Evolutionary conservation across 2,113 vertebrate species (phyloP).

Genomic region (Sorex fumeus): DNA sequence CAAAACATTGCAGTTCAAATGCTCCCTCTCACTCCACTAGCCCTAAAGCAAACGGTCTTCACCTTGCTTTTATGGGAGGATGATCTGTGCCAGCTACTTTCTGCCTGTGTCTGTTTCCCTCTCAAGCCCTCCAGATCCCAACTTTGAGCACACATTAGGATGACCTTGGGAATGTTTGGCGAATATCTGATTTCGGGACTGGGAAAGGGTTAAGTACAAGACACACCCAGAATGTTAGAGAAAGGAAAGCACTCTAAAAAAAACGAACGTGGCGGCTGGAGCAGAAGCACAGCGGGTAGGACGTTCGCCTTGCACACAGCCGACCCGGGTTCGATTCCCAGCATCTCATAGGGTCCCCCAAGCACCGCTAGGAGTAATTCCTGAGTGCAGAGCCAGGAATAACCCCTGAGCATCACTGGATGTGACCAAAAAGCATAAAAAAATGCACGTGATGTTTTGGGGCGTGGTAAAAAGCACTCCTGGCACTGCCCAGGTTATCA

Average conservation of each 20-base stretch:
- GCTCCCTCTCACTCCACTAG: not conserved
- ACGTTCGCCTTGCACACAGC: no score
- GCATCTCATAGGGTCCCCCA: no score
- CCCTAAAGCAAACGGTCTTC: not conserved
- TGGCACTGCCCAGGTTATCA: no score
- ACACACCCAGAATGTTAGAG: not conserved
- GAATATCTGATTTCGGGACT: constrained; percentile 13
- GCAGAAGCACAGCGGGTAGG: no score
- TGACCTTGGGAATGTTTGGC: not conserved
- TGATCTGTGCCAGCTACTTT: not conserved
- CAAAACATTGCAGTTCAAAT: not conserved
- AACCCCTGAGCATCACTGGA: no score
- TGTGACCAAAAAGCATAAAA: no score
- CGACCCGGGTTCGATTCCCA: no score
- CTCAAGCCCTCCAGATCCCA: not conserved
- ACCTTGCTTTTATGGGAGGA: not conserved
- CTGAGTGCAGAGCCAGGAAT: no score
- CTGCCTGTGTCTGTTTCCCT: not conserved
- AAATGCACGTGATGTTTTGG: no score
- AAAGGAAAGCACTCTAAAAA: not conserved
- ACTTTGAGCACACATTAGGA: constrained; percentile 36
- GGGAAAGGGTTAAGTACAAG: not conserved
- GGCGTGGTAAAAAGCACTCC: no score
- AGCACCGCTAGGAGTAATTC: no score
- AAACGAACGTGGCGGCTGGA: no score